Evolutionary conservation across 2,888 invertebrate species (phyloP), one percentile per base, ranked within the genome.

Genomic region (Latrodectus hesperus): DNA sequence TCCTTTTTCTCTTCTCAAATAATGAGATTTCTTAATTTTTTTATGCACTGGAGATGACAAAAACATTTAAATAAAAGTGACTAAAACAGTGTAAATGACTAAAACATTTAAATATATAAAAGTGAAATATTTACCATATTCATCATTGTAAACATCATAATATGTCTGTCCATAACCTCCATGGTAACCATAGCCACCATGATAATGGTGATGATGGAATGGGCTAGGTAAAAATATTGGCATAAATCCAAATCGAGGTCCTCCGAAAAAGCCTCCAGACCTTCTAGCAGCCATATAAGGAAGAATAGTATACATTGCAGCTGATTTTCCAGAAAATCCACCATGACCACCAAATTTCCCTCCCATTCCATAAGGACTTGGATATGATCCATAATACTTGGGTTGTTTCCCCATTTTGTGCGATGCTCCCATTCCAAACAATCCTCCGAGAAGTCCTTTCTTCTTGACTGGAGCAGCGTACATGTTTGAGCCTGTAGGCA

Each of bases 341-440:
- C 60, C 64, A 38, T 22, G 51, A 12, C 73, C 73, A 10, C 70
- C 70, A 9, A 22, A 14, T 16, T 38, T 70, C 0, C 64, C 52
- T 9, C 76, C 67, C 9, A 17, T 26, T 22, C 67, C 86, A 67
- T 86, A 86, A 9, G 86, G 77, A n/a, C 81, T 73, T 6, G 86
- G 86, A n/a, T 86, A 70, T 16, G 86, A 86, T 65, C 86, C 86
- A 51, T 81, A 81, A 26, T 86, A 86, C 67, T 86, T 86, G 38
- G 80, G 80, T 68, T 74, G 70, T 26, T 85, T 79, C 5, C n/a
- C 6, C 4, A 52, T 22, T 9, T 77, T 81, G 55, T n/a, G 53
- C 12, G 65, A 5, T 52, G 17, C 51, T 6, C 76, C 72, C 76
- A 81, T 22, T 8, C 75, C 64, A 74, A 85, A 80, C 26, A 85